Conservation (phyloP, 2,888 invertebrate species). For the Trichopria drosophilae region DNA sequence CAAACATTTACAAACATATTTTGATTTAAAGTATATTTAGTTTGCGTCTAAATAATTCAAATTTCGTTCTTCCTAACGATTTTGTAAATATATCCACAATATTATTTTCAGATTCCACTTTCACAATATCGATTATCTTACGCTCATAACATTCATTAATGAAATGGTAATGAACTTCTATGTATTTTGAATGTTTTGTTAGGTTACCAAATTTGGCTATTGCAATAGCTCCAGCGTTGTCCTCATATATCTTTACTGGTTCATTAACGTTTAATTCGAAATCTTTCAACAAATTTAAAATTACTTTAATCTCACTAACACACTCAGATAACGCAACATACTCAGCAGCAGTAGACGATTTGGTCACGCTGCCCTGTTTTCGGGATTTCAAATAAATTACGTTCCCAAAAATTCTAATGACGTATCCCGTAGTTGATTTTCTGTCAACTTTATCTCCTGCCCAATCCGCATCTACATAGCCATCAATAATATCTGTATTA, state of each 20-base stretch:
- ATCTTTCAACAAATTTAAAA: not conserved
- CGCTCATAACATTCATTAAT: no score
- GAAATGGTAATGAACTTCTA: no score
- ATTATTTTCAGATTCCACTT: no score
- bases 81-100: not conserved
- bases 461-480: slow-evolving; percentile 1
- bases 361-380: no score
- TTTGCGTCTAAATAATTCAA: not conserved
- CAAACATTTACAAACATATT: not conserved
- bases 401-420: no score
- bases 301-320: not conserved
- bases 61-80: not conserved
- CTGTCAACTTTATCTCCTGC: no score
- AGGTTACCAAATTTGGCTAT: no score
- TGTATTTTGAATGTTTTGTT: no score
- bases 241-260: not conserved
- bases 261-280: not conserved
- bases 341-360: no score
- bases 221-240: not conserved
- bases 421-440: no score
- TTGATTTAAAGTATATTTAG: not conserved
- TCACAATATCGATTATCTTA: not conserved
- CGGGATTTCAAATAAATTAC: no score
- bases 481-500: no score
- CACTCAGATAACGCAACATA: not conserved